Base-by-base conservation (phyloP, 1,140 invertebrate species). In the Panagrolaimus sp. region DNA sequence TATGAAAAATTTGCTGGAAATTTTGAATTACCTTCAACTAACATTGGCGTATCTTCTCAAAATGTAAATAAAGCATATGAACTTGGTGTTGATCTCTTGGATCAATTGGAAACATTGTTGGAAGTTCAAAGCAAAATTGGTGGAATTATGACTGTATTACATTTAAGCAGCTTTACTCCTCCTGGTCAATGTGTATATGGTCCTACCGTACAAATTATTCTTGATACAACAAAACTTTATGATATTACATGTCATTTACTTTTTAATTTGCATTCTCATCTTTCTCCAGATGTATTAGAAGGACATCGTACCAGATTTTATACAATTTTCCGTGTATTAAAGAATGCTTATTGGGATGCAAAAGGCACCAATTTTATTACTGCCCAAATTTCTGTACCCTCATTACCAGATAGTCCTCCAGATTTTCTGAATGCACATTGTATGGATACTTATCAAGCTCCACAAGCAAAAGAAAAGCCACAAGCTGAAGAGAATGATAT, bases 81-180 rank as follows among this genome's bases (percentile, higher is more conserved):
- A 86, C 87, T 98, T 83, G 91, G 91, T 67, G 93, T 98, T 63
- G 95, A 98, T 86, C 91, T 99, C 87, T 92, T 98, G 79, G 96
- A 99, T 84, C 98, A 98, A 82, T 90, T 98, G 88, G 96, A 99
- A 85, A 92, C 94, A 76, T 91, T 98, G 73, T 86, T 98, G 43
- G 89, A 38, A 88, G 73, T 86, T 99, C 58, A 93, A 98, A 87
- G 86, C 88, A 70, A 88, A 38, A 38, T 38, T 38, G 32, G 90
- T 86, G 91, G 92, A 94, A 38, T 38, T 4, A 38, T 38, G 32
- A 38, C 2, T 4, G 2, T 38, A 38, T 38, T 38, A 38, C 32
- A 91, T 62, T 91, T 93, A 10, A 96, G 94, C 86, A 98, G 95
- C 3, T 96, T 98, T 92, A 96, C 94, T 0, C 90, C 89, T 65